A percentile compares a stretch with the other conserved stretches of the same genome.
Conservation (phyloP, 2,888 invertebrate species). For the Ditula angustiorana region DNA sequence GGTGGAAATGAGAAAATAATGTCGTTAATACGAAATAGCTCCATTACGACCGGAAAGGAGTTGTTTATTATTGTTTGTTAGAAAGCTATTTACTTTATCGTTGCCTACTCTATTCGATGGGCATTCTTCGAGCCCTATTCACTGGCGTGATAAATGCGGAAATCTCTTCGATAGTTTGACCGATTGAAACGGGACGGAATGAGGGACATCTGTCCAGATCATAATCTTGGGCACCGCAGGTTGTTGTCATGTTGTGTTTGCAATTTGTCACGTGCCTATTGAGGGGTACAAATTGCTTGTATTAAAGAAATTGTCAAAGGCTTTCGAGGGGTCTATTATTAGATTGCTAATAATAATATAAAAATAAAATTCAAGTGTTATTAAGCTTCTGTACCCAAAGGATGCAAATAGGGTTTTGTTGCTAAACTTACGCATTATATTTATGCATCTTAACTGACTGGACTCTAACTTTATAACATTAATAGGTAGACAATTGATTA, state of each 20-base stretch:
- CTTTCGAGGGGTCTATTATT: too few relatives aligned
- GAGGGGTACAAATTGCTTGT: neutral
- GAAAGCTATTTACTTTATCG: slow-evolving; percentile 47
- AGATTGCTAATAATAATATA: too few relatives aligned
- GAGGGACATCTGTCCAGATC: slow-evolving; percentile 23
- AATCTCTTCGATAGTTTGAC: slow-evolving; percentile 35
- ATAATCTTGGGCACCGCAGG: neutral
- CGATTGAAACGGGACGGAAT: slow-evolving; percentile 31
- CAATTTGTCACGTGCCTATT: neutral
- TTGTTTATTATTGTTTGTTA: slow-evolving; percentile 49
- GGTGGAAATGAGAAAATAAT: slow-evolving; percentile 59
- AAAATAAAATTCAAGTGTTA: too few relatives aligned
- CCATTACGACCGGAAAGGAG: slow-evolving; percentile 55
- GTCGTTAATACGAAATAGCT: slow-evolving; percentile 57
- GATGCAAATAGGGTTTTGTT: too few relatives aligned
- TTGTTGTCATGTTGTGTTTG: slow-evolving; percentile 7
- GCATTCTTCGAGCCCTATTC: slow-evolving; percentile 30
- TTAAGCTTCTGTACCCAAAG: too few relatives aligned
- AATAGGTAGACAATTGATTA: too few relatives aligned
- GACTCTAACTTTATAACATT: too few relatives aligned
- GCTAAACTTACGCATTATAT: too few relatives aligned
- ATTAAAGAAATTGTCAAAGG: too few relatives aligned
- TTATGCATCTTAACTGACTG: too few relatives aligned
- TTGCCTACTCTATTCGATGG: slow-evolving; percentile 39
- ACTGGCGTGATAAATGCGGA: slow-evolving; percentile 33